A percentile compares a stretch with the other conserved stretches of the same genome.
Conservation (phyloP, 2,888 invertebrate species). For the Calephelis perditalis region DNA sequence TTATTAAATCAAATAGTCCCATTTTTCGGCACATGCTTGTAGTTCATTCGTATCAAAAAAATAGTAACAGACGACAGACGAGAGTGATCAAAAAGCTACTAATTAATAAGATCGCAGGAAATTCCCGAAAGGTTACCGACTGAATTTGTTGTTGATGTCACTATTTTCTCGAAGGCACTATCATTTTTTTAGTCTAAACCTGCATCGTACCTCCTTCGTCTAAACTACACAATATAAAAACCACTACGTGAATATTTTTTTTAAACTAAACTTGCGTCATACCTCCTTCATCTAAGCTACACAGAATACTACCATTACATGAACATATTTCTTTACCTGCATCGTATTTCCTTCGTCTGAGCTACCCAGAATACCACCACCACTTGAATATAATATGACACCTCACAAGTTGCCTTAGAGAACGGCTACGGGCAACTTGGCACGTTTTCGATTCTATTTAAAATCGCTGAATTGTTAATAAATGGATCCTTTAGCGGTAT, state of each 20-base stretch:
- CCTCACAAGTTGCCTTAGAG: conserved; percentile 33
- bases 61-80: too few species aligned
- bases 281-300: neutral
- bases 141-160: too few species aligned
- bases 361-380: conserved; percentile 30
- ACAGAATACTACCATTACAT: conserved; percentile 36
- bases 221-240: too few species aligned
- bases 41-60: too few species aligned
- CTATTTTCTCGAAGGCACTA: too few species aligned
- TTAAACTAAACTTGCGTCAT: too few species aligned
- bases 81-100: too few species aligned
- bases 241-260: too few species aligned
- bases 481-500: conserved; percentile 34
- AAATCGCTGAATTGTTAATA: conserved; percentile 64
- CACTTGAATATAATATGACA: conserved; percentile 51
- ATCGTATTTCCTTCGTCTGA: conserved; percentile 1
- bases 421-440: conserved; percentile 45
- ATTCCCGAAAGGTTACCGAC: too few species aligned
- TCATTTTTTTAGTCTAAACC: neutral
- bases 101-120: too few species aligned
- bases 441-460: conserved; percentile 72
- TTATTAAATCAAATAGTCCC: too few species aligned
- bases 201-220: conserved; percentile 8
- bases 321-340: conserved; percentile 37
- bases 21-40: too few species aligned